A percentile compares a stretch with the other conserved stretches of the same genome.
phyloP scores from a whole-genome alignment of 2,113 vertebrate species.

The Probosciger aterrimus region DNA sequence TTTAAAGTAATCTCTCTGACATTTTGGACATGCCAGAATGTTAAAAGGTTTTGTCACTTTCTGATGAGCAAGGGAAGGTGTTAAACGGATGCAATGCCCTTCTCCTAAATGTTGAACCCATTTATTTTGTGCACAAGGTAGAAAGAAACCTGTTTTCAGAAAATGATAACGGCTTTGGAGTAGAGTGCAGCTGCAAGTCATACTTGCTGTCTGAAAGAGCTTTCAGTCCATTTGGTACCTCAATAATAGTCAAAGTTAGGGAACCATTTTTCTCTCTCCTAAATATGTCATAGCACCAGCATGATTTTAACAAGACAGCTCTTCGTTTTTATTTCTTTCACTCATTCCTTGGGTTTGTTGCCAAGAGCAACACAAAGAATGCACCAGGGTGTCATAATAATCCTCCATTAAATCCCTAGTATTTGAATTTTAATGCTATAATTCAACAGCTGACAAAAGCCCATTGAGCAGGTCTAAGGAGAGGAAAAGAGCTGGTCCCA shows the following conservation, averaged over 20 bases:
- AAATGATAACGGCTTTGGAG: constrained; percentile 42
- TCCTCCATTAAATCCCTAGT: constrained; percentile 82
- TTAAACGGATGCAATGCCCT: background rate
- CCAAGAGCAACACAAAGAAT: constrained; percentile 77
- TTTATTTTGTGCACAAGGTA: constrained; percentile 35
- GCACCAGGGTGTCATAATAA: constrained; percentile 81
- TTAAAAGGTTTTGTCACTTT: background rate
- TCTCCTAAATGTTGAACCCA: background rate
- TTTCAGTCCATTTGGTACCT: background rate
- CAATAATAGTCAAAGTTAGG: constrained; percentile 15
- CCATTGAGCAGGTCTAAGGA: constrained; percentile 75
- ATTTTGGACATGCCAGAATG: background rate
- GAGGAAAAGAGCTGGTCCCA: constrained; percentile 71
- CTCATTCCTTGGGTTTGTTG: constrained; percentile 70
- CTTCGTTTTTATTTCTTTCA: constrained; percentile 62
- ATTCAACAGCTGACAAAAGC: constrained; percentile 85
- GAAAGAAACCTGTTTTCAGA: constrained; percentile 36
- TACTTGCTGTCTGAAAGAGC: background rate
- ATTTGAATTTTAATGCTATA: constrained; percentile 87
- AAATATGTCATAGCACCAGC: constrained; percentile 33
- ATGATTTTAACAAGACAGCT: constrained; percentile 54
- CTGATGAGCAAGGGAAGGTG: background rate
- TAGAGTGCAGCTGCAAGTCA: background rate
- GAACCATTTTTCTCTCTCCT: constrained; percentile 39
- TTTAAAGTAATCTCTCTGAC: background rate